Evolutionary conservation across 1,140 invertebrate species (phyloP), one percentile per base, ranked within the genome.

Genomic region (Drosophila lowei): DNA sequence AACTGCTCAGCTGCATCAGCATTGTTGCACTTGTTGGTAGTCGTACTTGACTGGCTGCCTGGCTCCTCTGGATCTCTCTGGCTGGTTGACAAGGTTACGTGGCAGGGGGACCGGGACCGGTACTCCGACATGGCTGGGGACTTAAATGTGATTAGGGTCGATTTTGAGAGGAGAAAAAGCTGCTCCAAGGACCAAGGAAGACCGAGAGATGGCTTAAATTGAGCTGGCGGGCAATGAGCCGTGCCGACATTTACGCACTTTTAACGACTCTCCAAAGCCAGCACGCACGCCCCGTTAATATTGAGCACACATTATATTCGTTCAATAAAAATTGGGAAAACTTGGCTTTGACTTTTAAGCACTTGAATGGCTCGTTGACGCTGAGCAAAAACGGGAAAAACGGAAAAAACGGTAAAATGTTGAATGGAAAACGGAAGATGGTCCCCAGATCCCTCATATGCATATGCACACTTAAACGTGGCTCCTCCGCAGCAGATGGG

Each of bases 301-400:
- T 67, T 67, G 46, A 75, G 60, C 47, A 76, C 60, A 55, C 62
- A 79, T 85, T 62, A 72, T 72, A 63, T 68, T 67, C 70, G 77
- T 66, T 68, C 81, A 75, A 84, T 84, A 85, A 80, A 84, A 84
- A 84, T 84, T 63, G 73, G 73, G 54, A 62, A 63, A 81, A 70
- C 70, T 81, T 70, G 23, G 50, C 60, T 61, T 60, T 68, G 61
- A 65, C 49, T 63, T 79, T 85, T 34, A 80, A 68, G 67, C 72
- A 80, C 81, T 84, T 72, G 52, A 85, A 77, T 62, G 80, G 43
- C 60, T 84, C 72, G 66, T 76, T 78, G 59, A 49, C 62, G 72
- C 41, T 8, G 46, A 43, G 4, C 43, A 3, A 41, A 48, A 59
- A 18, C 18, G 13, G 34, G 0, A 25, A 23, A 25, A 25, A 6